Base-by-base conservation (phyloP, 2,113 vertebrate genomes). In the Seriola rivoliana region DNA sequence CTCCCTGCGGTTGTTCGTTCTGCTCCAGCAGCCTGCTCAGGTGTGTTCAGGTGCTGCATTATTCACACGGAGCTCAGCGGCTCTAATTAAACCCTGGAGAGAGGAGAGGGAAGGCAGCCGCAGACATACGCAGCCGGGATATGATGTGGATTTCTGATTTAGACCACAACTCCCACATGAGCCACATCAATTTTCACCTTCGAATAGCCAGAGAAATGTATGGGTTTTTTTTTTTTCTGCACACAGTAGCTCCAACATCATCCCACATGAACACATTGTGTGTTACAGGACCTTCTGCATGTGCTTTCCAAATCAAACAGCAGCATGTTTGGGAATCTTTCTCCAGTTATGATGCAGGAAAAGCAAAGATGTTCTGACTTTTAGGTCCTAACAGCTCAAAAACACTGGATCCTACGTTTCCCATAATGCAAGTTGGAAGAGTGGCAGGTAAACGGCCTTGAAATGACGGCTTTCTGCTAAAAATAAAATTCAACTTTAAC, bases 61-160 rank as follows among this genome's bases (percentile, higher is more conserved):
- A 85, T 87, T 85, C 80, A 85, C 82, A 34, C 58, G 0, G 55
- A 87, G 71, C 69, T 80, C 38, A 46, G 82, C 44, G 13, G 58
- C 57, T 69, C 78, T 82, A 89, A 89, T 89, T 89, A 87, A 89
- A 87, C 88, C 82, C 85, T 14, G 32, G 81, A 71, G 84, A 84
- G 65, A 58, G 38, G 73, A 4, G 19, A 23, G 17, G 8, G 21
- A 4, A 71, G 36, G 54, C n/a, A 25, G 67, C 60, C 9, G 17
- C 67, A 59, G 58, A 60, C 50, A 52, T 52, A 64, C 19, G 57
- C 63, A 42, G 69, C 12, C 10, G 5, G 38, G 59, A 66, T 57
- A 55, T 67, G 68, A 78, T 59, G 67, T 71, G 74, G 77, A 66
- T 73, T 72, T 80, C 72, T 69, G 55, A 76, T 80, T 66, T 21